Conservation (phyloP, 2,888 invertebrate species). For the Lamellibrachia columna region DNA sequence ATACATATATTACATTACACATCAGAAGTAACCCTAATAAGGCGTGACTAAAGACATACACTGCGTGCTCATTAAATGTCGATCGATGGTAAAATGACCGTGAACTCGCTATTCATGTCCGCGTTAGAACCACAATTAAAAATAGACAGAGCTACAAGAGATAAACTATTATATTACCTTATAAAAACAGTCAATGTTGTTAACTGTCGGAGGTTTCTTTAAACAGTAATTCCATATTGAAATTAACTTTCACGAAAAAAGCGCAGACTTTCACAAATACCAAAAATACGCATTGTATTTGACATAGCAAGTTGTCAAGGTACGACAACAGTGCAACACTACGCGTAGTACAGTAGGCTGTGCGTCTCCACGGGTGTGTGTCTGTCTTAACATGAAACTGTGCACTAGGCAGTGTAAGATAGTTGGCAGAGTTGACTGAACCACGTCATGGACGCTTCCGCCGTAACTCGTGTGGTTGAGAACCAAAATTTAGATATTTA, state of each 20-base stretch:
- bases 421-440: no score
- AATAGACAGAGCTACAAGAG: neutral
- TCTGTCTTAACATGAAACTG: no score
- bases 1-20: neutral
- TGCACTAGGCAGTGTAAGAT: no score
- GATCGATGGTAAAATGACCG: neutral
- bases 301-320: neutral
- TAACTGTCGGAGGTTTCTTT: no score
- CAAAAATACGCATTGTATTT: neutral
- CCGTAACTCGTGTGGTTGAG: no score
- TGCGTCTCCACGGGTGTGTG: no score
- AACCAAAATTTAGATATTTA: no score
- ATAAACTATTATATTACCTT: neutral
- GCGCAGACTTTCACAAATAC: neutral
- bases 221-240: neutral
- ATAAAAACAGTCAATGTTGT: neutral
- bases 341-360: no score
- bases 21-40: neutral
- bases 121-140: neutral
- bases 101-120: neutral
- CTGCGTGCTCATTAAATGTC: neutral
- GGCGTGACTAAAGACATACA: neutral
- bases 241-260: neutral
- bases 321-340: no score
- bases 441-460: no score